Evolutionary conservation across 2,113 vertebrate species (phyloP).

Genomic region (Chaetorhynchus papuensis): DNA sequence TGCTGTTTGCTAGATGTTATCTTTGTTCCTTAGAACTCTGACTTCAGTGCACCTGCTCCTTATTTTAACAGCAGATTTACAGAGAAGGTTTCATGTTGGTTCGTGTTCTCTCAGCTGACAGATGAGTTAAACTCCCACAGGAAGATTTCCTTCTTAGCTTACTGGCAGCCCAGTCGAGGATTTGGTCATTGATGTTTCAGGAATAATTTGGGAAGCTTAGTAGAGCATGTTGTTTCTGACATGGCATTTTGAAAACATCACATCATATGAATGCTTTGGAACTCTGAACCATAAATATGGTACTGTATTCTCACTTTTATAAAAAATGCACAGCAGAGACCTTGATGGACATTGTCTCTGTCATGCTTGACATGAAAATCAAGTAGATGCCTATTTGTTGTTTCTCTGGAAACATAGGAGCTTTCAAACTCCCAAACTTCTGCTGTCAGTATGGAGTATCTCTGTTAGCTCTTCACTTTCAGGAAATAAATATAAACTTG

Average conservation of each 20-base stretch:
- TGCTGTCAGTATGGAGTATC: not conserved
- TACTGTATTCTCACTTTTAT: not conserved
- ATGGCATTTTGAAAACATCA: not conserved
- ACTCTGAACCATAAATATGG: not conserved
- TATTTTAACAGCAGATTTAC: not conserved
- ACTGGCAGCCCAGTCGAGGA: not conserved
- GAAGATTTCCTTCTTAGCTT: not conserved
- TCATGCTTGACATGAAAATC: not conserved
- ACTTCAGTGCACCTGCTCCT: not conserved
- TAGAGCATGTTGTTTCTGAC: not conserved
- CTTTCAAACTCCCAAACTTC: not conserved
- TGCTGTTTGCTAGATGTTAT: not conserved
- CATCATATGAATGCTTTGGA: not conserved
- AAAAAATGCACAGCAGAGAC: not conserved
- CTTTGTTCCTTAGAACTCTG: not conserved
- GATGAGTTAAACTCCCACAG: not conserved
- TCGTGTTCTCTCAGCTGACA: not conserved
- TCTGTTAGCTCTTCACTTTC: not conserved
- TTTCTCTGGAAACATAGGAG: not conserved
- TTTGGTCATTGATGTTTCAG: not conserved
- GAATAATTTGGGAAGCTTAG: not conserved
- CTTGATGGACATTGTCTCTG: not conserved
- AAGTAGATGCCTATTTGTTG: not conserved
- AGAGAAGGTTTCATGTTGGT: not conserved
- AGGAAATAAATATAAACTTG: not conserved